Evolutionary conservation across 2,888 invertebrate species (phyloP), one percentile per base, ranked within the genome.

Genomic region (Macroteleia sp.): DNA sequence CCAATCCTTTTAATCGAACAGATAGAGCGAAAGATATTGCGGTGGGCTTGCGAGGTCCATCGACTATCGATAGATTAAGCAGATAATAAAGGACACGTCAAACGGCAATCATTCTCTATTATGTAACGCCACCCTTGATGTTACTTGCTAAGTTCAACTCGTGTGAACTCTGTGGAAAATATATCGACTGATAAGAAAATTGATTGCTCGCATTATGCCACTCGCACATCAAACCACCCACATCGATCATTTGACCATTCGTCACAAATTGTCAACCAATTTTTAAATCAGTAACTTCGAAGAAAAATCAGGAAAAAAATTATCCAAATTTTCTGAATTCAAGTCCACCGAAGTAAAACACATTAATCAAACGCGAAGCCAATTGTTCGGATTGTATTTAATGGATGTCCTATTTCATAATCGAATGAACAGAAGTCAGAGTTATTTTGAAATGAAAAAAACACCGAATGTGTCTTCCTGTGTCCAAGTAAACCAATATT

Each of bases 191-290:
- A 85, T 82, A 81, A 80, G 76, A 82, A 56, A 81, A 85, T 86
- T 85, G 90, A 90, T 90, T 88, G 87, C 83, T 87, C 85, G 83
- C 85, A 88, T 88, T 87, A 87, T n/a, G 9, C 85, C 88, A 83
- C 83, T 89, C 88, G 89, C 88, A 79, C 85, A 87, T 90, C 87
- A 87, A 87, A 82, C 86, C 89, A 86, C 89, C 90, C 90, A 88
- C 89, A 90, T 89, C 75, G 75, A 57, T 52, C 79, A 69, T 75
- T 46, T 76, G 64, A 83, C 83, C 85, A 79, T 83, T 83, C 82
- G 79, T 85, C 25, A 8, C 83, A 83, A 84, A 83, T 82, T 85
- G 84, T 79, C 81, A 80, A n/a, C n/a, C n/a, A n/a, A n/a, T n/a
- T n/a, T n/a, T n/a, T n/a, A n/a, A n/a, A n/a, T n/a, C n/a, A n/a